Conservation (phyloP, 2,113 vertebrate genomes). For the Bos taurus region DNA sequence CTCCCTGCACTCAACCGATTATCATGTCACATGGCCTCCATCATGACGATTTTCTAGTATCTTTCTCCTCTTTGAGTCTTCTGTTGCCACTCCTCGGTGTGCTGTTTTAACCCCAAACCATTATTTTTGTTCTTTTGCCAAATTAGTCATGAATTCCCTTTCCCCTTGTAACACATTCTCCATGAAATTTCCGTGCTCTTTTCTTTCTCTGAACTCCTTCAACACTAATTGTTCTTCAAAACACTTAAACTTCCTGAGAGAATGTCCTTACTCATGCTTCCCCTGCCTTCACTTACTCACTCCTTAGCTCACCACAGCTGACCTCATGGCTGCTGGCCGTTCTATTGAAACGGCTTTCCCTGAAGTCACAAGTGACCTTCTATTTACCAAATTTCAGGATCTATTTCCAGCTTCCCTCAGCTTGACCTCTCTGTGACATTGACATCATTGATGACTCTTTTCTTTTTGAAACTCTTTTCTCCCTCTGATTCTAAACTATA, state of each 20-base stretch:
- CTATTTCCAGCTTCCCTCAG: not conserved
- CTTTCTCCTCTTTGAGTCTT: not conserved
- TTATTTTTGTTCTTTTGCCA: not conserved
- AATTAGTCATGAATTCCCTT: not conserved
- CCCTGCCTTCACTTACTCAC: not conserved
- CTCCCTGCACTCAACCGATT: not conserved
- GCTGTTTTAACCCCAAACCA: not conserved
- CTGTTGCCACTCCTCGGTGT: not conserved
- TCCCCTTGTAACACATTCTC: not conserved
- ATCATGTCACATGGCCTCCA: not conserved
- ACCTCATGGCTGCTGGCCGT: not conserved
- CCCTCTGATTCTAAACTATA: not conserved
- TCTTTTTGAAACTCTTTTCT: not conserved
- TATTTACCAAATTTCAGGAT: not conserved
- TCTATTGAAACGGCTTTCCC: not conserved
- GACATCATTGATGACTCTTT: not conserved
- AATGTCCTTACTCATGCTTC: not conserved
- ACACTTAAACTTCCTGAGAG: not conserved
- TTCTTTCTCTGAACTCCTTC: not conserved
- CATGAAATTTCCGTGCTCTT: not conserved
- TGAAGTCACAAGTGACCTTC: slow-evolving; percentile 15
- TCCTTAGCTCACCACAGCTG: not conserved
- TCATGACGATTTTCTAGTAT: not conserved
- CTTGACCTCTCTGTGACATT: not conserved
- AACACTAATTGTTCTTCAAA: not conserved